phyloP scores from a whole-genome alignment of 1,140 invertebrate genomes.

The Coenobita brevimanus region DNA sequence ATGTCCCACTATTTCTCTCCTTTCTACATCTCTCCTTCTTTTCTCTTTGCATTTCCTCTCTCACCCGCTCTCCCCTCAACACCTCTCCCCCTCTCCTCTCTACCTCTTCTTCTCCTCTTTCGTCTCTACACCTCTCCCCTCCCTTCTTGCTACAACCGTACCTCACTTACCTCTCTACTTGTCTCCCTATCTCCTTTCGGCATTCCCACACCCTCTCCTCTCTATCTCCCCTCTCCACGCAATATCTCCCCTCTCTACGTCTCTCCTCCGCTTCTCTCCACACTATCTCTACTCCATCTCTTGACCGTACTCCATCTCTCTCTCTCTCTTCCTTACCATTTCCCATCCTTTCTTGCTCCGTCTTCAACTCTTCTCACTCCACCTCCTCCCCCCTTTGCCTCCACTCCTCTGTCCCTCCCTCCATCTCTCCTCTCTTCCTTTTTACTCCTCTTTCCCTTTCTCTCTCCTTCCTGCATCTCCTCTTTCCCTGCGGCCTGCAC shows the following conservation, averaged over 20 bases:
- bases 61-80: too few species aligned
- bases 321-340: too few species aligned
- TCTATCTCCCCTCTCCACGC: neutral
- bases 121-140: neutral
- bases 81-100: too few species aligned
- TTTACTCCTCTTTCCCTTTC: neutral
- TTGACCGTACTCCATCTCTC: neutral
- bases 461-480: constrained; percentile 5
- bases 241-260: neutral
- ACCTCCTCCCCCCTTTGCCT: neutral
- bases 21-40: too few species aligned
- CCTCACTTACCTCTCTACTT: too few species aligned
- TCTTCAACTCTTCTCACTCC: neutral
- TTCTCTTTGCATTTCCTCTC: too few species aligned
- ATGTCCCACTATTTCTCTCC: too few species aligned
- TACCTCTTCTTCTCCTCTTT: neutral
- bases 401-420: neutral
- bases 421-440: neutral
- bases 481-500: neutral
- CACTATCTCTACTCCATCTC: neutral
- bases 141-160: neutral
- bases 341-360: too few species aligned
- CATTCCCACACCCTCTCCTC: neutral
- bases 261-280: neutral
- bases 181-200: neutral